Evolutionary conservation across 2,113 vertebrate species (phyloP).

Genomic region (Plotosus lineatus): DNA sequence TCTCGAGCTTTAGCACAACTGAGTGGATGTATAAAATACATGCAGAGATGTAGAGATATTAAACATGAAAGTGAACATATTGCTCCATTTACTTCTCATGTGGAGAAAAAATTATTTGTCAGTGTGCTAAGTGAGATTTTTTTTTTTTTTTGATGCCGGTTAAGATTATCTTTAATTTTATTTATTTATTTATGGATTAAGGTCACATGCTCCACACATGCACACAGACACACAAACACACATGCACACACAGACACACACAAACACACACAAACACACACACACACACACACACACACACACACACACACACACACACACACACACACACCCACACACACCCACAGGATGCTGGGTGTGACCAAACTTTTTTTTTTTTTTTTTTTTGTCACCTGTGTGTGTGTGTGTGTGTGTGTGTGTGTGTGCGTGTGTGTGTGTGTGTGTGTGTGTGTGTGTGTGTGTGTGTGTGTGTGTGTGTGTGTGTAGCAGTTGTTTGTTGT

Average conservation of each 20-base stretch:
- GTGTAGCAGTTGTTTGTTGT: constrained; percentile 77
- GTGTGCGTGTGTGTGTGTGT: constrained; percentile 55
- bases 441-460: constrained; percentile 59
- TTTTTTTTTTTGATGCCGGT: not conserved
- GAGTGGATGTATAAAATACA: not conserved
- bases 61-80: not conserved
- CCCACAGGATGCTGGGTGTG: constrained; percentile 60
- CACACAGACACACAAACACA: not conserved
- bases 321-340: constrained; percentile 26
- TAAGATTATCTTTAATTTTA: constrained; percentile 9
- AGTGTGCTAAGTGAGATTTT: constrained; percentile 7
- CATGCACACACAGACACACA: not conserved
- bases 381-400: constrained; percentile 69
- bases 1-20: not conserved
- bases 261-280: too few species aligned
- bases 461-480: constrained; percentile 49
- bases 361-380: constrained; percentile 74
- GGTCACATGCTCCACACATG: constrained; percentile 15
- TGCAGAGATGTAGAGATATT: not conserved
- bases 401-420: constrained; percentile 56
- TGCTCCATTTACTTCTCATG: constrained; percentile 16
- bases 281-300: constrained; percentile 28
- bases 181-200: not conserved
- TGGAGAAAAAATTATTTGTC: constrained; percentile 23
- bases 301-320: constrained; percentile 18